Evolutionary conservation across 2,797 vertebrate species (phyloP).

Genomic region (Dryobates pubescens): DNA sequence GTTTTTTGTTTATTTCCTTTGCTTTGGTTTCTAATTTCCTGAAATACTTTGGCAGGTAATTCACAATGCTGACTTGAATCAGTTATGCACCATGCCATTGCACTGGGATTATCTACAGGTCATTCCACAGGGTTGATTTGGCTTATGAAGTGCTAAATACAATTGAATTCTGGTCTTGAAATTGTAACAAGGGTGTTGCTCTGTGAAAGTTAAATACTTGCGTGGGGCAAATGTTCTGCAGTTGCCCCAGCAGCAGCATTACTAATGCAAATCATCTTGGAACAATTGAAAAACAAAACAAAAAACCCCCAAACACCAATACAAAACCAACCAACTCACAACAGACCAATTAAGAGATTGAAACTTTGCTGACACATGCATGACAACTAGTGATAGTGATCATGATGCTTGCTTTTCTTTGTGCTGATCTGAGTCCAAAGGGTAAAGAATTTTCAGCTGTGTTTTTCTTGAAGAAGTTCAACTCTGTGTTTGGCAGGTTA

Average conservation of each 20-base stretch:
- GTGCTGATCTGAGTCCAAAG: neutral
- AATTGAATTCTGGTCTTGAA: neutral
- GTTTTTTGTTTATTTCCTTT: too few relatives aligned
- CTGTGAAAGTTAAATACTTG: neutral
- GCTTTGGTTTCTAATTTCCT: neutral
- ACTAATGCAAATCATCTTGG: neutral
- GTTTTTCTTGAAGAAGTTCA: neutral
- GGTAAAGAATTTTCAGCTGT: neutral
- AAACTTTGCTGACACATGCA: neutral
- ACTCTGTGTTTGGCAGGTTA: neutral
- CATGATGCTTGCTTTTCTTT: fast-evolving
- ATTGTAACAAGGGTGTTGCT: neutral
- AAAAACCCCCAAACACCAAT: neutral
- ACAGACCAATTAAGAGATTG: neutral
- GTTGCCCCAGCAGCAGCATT: neutral
- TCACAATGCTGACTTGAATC: neutral
- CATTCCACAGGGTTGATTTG: neutral
- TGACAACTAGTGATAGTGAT: neutral
- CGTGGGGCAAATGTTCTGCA: neutral
- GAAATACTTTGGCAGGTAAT: neutral
- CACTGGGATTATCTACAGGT: neutral
- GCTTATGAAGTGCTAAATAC: neutral
- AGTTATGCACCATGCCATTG: neutral
- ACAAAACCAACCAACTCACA: neutral
- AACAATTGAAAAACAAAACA: neutral